Percentiles rank a stretch among this genome's conserved stretches.
These are phyloP conservation scores for Sturnus vulgaris DNA, from an alignment of 2,113 vertebrate genomes.

Conservation along the genomic window DNA sequence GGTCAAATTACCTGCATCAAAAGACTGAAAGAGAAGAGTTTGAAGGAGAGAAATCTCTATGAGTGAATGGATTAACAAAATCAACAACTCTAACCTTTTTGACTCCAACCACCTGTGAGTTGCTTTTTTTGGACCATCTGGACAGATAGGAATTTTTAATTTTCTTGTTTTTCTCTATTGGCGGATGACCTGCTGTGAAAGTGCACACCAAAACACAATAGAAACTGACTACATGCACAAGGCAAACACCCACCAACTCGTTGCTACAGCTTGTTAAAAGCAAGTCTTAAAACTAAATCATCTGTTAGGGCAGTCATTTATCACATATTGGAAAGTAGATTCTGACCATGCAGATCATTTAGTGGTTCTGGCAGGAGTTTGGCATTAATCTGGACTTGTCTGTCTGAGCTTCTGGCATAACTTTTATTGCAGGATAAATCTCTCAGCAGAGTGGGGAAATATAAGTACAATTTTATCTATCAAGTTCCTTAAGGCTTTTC, in stretches of 20 bases:
- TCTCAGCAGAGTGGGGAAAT: not conserved
- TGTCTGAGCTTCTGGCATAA: not conserved
- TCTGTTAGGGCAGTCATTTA: not conserved
- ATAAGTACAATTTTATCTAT: slow-evolving; percentile 15
- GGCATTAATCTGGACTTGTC: not conserved
- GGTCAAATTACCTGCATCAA: not conserved
- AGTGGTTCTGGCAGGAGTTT: not conserved
- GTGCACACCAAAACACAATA: not conserved
- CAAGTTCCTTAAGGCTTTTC: not conserved
- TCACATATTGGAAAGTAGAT: not conserved
- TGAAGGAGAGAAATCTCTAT: not conserved
- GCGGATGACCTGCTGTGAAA: not conserved
- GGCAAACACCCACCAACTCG: not conserved
- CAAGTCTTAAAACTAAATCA: not conserved
- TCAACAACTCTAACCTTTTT: not conserved
- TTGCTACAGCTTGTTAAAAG: not conserved
- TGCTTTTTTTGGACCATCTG: slow-evolving; percentile 15
- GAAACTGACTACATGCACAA: not conserved
- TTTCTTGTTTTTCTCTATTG: not conserved
- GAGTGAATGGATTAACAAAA: not conserved
- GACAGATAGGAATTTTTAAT: not conserved
- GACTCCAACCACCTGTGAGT: not conserved
- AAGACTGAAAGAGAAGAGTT: not conserved
- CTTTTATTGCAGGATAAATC: not conserved
- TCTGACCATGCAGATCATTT: not conserved